Percentiles rank a stretch among this genome's conserved stretches.
Evolutionary conservation across 2,113 vertebrate species (phyloP).

Genomic region (Gobius niger): DNA sequence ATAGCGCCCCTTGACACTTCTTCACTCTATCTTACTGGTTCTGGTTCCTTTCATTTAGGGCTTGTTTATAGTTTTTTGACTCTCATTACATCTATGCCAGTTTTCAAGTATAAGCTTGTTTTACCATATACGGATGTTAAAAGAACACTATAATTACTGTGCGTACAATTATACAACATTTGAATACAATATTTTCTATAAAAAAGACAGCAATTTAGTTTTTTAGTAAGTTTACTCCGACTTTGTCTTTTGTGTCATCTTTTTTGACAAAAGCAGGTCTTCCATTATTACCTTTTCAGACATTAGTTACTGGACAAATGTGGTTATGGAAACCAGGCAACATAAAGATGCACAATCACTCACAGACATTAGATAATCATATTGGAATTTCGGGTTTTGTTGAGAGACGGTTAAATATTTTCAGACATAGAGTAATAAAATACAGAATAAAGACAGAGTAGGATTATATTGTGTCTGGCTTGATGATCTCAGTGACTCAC

Average conservation of each 20-base stretch:
- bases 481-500: slow-evolving; percentile 15
- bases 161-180: too few relatives aligned
- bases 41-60: slow-evolving; percentile 10
- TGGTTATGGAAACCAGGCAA: slow-evolving; percentile 62
- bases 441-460: slow-evolving; percentile 24
- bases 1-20: slow-evolving; percentile 6
- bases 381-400: slow-evolving; percentile 54
- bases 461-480: slow-evolving; percentile 38
- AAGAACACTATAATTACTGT: too few relatives aligned
- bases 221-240: too few relatives aligned
- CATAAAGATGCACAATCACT: slow-evolving; percentile 41
- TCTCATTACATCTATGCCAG: background rate
- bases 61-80: background rate
- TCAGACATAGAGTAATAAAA: background rate
- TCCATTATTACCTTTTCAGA: slow-evolving; percentile 41
- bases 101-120: background rate
- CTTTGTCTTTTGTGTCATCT: background rate
- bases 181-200: too few relatives aligned
- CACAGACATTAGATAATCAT: slow-evolving; percentile 63
- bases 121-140: too few relatives aligned
- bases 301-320: slow-evolving; percentile 29
- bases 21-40: slow-evolving; percentile 1
- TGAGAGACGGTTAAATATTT: slow-evolving; percentile 50
- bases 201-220: too few relatives aligned
- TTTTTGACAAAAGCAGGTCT: slow-evolving; percentile 41